Evolutionary conservation across 2,113 vertebrate species (phyloP).

Genomic region (Geococcyx californianus): DNA sequence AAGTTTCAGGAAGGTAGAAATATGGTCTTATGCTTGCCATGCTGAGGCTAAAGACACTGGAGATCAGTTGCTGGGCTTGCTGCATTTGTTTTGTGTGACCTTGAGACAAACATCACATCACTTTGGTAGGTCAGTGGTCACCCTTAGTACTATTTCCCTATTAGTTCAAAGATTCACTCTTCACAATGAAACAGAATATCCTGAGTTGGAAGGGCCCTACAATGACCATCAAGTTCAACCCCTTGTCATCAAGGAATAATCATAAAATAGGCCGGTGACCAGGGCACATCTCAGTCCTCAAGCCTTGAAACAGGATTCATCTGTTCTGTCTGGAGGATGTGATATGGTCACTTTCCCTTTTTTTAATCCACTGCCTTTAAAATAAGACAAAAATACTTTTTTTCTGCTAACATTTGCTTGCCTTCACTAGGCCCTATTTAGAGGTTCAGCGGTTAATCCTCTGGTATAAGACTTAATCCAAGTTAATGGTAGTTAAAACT

Average conservation of each 20-base stretch:
- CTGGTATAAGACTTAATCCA: not conserved
- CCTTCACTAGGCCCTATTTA: not conserved
- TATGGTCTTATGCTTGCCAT: not conserved
- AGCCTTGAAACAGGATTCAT: not conserved
- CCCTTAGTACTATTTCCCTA: not conserved
- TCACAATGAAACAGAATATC: not conserved
- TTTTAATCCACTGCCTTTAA: not conserved
- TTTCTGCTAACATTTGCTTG: not conserved
- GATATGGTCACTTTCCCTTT: not conserved
- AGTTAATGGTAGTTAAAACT: not conserved
- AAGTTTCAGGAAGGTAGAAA: not conserved
- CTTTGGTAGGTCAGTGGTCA: not conserved
- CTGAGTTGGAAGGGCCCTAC: not conserved
- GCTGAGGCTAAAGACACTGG: rapidly evolving
- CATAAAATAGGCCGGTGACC: not conserved
- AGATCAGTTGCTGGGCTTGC: not conserved
- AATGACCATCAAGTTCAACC: not conserved
- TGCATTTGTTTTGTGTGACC: not conserved
- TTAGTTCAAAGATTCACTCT: not conserved
- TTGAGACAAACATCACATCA: not conserved
- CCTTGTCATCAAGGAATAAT: not conserved
- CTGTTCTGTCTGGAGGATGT: not conserved
- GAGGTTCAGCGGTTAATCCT: not conserved
- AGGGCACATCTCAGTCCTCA: not conserved
- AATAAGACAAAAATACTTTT: not conserved